A percentile compares a stretch with the other conserved stretches of the same genome.
phyloP scores from a whole-genome alignment of 1,140 invertebrate genomes.

The Drosophila micromelanica region DNA sequence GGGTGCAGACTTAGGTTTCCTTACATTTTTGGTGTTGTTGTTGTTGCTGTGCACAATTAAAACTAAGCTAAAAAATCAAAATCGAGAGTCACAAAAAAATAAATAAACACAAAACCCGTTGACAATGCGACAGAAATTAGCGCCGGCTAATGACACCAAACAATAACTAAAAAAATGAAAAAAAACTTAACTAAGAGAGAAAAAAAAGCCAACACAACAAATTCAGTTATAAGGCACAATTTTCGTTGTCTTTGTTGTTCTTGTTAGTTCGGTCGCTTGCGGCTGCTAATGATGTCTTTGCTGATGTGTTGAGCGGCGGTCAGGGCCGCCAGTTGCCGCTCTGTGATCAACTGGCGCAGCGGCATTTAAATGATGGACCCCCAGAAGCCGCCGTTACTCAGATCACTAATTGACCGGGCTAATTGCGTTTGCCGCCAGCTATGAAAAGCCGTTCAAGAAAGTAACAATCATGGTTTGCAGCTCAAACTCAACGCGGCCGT shows the following conservation, averaged over 20 bases:
- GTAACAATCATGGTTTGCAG: constrained; percentile 58
- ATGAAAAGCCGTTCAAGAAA: constrained; percentile 75
- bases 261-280: constrained; percentile 22
- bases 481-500: constrained; percentile 43
- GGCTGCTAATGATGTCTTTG: constrained; percentile 35
- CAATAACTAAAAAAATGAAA: neutral
- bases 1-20: constrained; percentile 11
- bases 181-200: neutral
- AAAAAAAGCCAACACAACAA: neutral
- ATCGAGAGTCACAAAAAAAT: constrained; percentile 22
- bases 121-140: constrained; percentile 44
- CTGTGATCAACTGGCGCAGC: constrained; percentile 64
- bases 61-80: constrained; percentile 31
- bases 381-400: constrained; percentile 63
- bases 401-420: constrained; percentile 58
- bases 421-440: constrained; percentile 55
- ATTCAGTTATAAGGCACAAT: neutral
- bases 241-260: constrained; percentile 27
- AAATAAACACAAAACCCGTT: constrained; percentile 18
- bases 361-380: constrained; percentile 69
- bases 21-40: constrained; percentile 1
- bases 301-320: constrained; percentile 40
- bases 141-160: constrained; percentile 42
- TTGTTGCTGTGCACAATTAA: constrained; percentile 41
- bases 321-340: constrained; percentile 60